Conservation (phyloP, 1,140 invertebrate species). For the Apis mellifera region Amel_HAv3.1 CM009932.2:10654001-10654500, state of each 20-base stretch:
- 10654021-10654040: slow-evolving; percentile 53
- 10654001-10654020: slow-evolving; percentile 33
- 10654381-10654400: slow-evolving; percentile 60
- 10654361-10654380: slow-evolving; percentile 58
- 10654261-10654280: slow-evolving; percentile 57
- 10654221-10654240: slow-evolving; percentile 20
- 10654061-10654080: slow-evolving; percentile 44
- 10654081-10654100: slow-evolving; percentile 36
- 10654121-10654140: slow-evolving; percentile 62
- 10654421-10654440: slow-evolving; percentile 41
- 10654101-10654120: slow-evolving; percentile 67
- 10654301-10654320: slow-evolving; percentile 72
- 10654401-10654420: slow-evolving; percentile 48
- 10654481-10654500: slow-evolving; percentile 3
- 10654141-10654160: slow-evolving; percentile 8
- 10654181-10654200: neutral
- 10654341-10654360: slow-evolving; percentile 70
- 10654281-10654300: slow-evolving; percentile 66
- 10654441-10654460: slow-evolving; percentile 23
- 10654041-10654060: slow-evolving; percentile 70
- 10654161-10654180: neutral
- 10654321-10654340: slow-evolving; percentile 63
- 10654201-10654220: slow-evolving; percentile 18
- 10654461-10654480: slow-evolving; percentile 34
- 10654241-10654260: slow-evolving; percentile 24